Evolutionary conservation across 2,888 invertebrate species (phyloP), one percentile per base, ranked within the genome.

Genomic region (Dermolepida albohirtum): DNA sequence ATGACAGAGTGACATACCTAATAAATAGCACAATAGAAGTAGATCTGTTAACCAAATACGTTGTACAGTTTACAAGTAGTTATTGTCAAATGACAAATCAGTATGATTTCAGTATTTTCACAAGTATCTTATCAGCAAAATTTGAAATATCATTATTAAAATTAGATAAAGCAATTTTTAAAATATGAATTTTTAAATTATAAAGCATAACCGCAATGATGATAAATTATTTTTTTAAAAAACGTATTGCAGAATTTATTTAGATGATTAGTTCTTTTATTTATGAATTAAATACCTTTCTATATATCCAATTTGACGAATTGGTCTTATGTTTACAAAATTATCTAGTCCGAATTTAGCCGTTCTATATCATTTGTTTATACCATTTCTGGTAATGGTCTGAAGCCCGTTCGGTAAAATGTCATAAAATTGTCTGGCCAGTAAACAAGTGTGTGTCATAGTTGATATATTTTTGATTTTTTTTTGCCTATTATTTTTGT

Each of bases 401-500:
- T 62, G 59, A 62, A 62, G 59, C 47, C 59, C 47, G 59, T 47
- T 39, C 59, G 47, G 16, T 62, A 62, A 10, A 62, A 62, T 49
- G 59, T 62, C 59, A 62, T 62, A 62, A 62, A 62, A 62, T 62
- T 62, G 29, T 34, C 49, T 49, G 49, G 59, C 49, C 14, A 49
- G 59, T 62, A 62, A 62, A 62, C 59, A 62, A 62, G 59, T 62
- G 57, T 55, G 40, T 67, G 68, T 68, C 68, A 68, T 43, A 64
- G 64, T 64, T 64, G 68, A 64, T 64, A 54, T 52, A 64, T 64
- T 68, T 68, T 64, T 62, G 49, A 68, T 68, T 68, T 49, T 34
- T 29, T 52, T 64, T 68, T 68, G 64, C 64, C 50, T 64, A 64
- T 68, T 47, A 64, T 66, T 68, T 68, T 64, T 64, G 68, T 68